Percentiles rank a stretch among this genome's conserved stretches.
Conservation (phyloP, 2,797 vertebrate genomes). For the Eulemur mongoz region DNA sequence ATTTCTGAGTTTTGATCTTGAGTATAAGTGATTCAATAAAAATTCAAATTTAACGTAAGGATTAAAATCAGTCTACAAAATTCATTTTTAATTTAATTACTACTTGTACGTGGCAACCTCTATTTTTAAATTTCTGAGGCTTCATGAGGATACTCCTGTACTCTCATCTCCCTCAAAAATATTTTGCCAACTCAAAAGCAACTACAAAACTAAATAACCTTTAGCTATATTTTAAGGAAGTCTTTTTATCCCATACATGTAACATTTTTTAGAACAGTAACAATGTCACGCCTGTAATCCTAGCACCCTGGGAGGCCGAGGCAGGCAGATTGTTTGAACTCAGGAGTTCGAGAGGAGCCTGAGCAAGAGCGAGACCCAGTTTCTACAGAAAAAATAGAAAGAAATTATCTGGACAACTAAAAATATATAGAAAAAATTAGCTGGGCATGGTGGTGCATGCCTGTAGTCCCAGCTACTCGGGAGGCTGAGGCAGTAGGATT, state of each 20-base stretch:
- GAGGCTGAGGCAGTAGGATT: too few species aligned
- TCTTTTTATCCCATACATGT: background rate
- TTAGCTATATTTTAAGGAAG: conserved; percentile 36
- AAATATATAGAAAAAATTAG: too few species aligned
- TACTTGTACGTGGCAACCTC: background rate
- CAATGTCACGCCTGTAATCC: background rate
- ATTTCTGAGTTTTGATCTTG: conserved; percentile 26
- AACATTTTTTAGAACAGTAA: background rate
- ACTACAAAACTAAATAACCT: conserved; percentile 18
- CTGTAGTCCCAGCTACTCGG: too few species aligned
- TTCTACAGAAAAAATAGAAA: too few species aligned
- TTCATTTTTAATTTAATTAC: conserved; percentile 21
- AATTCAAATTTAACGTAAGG: conserved; percentile 15
- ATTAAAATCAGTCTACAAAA: conserved; percentile 24
- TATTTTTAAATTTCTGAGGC: conserved; percentile 8
- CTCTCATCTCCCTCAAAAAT: conserved; percentile 28
- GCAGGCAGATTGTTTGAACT: too few species aligned
- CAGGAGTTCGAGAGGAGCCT: too few species aligned
- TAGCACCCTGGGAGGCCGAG: too few species aligned
- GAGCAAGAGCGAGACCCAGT: too few species aligned
- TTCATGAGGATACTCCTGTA: conserved; percentile 8
- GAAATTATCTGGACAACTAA: too few species aligned
- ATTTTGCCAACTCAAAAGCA: conserved; percentile 39
- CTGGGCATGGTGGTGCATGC: too few species aligned
- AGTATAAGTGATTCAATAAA: conserved; percentile 3